Evolutionary conservation across 2,888 invertebrate genomes (phyloP).

Genomic region (Hirtodrosophila confusa): DNA sequence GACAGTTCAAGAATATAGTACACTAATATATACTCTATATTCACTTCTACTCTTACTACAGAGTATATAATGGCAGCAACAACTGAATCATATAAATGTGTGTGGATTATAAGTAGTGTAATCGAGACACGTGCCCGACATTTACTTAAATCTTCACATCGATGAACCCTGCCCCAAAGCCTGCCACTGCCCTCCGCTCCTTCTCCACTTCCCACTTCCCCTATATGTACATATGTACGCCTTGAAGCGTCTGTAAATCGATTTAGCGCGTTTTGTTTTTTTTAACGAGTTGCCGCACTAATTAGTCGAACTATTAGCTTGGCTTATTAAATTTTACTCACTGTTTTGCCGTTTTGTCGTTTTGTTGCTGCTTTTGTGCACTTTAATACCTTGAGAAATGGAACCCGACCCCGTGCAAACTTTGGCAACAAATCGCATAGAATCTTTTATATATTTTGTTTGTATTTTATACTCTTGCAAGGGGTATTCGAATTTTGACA

Average conservation of each 20-base stretch:
- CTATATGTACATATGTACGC: not conserved
- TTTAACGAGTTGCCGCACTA: conserved; percentile 51
- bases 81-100: not conserved
- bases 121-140: conserved; percentile 28
- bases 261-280: conserved; percentile 41
- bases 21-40: not conserved
- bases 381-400: conserved; percentile 34
- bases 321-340: conserved; percentile 61
- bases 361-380: conserved; percentile 1
- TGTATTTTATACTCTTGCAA: conserved; percentile 2
- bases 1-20: no score
- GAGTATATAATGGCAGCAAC: not conserved
- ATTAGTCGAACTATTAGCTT: conserved; percentile 58
- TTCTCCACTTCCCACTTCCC: no score
- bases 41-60: no score
- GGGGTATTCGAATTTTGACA: no score
- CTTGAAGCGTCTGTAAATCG: conserved; percentile 41
- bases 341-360: conserved; percentile 24
- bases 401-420: conserved; percentile 22
- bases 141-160: conserved; percentile 9
- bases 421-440: conserved; percentile 21
- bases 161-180: not conserved
- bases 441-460: conserved; percentile 16
- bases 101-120: conserved; percentile 2
- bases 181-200: no score